Evolutionary conservation across 2,888 invertebrate species (phyloP), one percentile per base, ranked within the genome.

Genomic region (Scrobipalpa costella): DNA sequence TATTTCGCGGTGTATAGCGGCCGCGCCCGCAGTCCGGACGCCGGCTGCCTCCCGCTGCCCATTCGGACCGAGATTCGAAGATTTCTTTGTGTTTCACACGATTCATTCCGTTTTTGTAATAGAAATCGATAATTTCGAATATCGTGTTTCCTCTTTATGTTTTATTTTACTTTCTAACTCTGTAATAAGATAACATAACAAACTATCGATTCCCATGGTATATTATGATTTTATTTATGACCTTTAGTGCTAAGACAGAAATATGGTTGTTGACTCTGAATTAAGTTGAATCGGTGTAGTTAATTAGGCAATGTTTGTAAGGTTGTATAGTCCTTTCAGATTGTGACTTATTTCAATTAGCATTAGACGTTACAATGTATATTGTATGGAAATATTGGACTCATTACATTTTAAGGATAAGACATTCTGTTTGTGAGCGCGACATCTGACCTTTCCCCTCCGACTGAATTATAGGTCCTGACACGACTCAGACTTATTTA

Each of bases 331-430:
- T 71, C 72, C 70, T 71, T 72, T 75, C 66, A 73, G 73, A 78
- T 77, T 74, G 72, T 69, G 73, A 73, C 78, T 77, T 78, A 80
- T 85, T 86, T 84, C 83, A 85, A 86, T 88, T 87, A 86, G 78
- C 76, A 74, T 76, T 70, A 70, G 79, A 83, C 78, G 74, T 78
- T 82, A 86, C 86, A 86, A 86, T 85, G 83, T 83, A 79, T 83
- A 88, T 89, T 88, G 87, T 90, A 88, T 90, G 88, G 83, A 85
- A 87, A 90, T 89, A 83, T 83, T 82, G 86, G 70, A 79, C 84
- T 79, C 81, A 79, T 83, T 86, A 74, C 83, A 83, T 83, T 82
- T 77, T 79, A 77, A 79, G 75, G 73, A 75, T 76, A n/a, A n/a
- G n/a, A 77, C 72, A 73, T 74, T 76, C 72, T 73, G 74, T 79